Evolutionary conservation across 2,888 invertebrate species (phyloP).

Genomic region (Dicyrtoma fusca): DNA sequence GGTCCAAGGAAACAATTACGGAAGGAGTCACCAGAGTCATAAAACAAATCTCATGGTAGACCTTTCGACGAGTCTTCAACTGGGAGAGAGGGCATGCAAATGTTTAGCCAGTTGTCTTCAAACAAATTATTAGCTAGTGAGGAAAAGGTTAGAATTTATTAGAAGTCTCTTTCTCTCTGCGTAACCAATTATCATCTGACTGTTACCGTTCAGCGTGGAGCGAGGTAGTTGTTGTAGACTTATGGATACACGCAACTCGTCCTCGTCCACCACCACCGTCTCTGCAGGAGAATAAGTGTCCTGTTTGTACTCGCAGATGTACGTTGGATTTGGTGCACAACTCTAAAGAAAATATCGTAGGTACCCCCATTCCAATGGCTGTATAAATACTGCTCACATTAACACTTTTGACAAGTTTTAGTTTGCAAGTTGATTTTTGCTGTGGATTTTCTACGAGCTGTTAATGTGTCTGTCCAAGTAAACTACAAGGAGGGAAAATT

Average conservation of each 20-base stretch:
- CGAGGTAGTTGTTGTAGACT: no score
- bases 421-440: background rate
- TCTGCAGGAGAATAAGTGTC: no score
- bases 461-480: no score
- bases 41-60: constrained; percentile 11
- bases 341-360: no score
- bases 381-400: constrained; percentile 3
- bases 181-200: constrained; percentile 10
- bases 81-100: background rate
- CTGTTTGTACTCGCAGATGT: no score
- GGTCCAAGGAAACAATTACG: constrained; percentile 15
- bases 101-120: constrained; percentile 11
- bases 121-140: constrained; percentile 10
- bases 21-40: constrained; percentile 21
- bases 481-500: background rate
- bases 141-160: constrained; percentile 13
- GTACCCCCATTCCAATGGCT: background rate
- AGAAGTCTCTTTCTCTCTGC: constrained; percentile 8
- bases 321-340: no score
- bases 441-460: no score
- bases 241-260: no score
- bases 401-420: constrained; percentile 20
- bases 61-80: no score
- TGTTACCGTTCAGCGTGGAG: constrained; percentile 12
- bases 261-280: no score